Conservation (phyloP, 2,113 vertebrate genomes). For the Toxotes jaculatrix region DNA sequence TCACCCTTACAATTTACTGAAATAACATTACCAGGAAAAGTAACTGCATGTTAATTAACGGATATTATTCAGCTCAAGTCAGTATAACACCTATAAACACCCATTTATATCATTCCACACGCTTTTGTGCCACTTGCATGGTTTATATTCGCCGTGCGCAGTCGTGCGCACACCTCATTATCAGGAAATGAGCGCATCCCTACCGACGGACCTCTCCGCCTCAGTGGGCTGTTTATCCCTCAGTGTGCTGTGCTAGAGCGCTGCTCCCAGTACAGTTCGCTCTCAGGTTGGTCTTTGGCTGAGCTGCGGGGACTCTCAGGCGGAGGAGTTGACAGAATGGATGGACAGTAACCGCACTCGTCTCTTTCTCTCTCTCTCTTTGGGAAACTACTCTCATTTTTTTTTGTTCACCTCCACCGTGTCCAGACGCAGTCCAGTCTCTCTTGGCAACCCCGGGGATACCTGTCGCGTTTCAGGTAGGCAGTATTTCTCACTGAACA, state of each 20-base stretch:
- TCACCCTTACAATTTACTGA: no score
- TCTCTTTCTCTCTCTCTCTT: not conserved
- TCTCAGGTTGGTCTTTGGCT: conserved; percentile 10
- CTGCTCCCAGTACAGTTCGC: conserved; percentile 7
- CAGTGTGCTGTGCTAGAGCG: not conserved
- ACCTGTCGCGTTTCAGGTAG: conserved; percentile 48
- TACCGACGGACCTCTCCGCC: not conserved
- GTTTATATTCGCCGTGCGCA: not conserved
- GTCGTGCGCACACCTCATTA: not conserved
- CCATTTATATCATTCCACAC: not conserved
- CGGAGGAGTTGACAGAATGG: conserved; percentile 22
- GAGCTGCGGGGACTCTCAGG: conserved; percentile 5
- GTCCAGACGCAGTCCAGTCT: not conserved
- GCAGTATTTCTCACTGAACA: not conserved
- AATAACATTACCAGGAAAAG: no score
- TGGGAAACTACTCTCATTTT: not conserved
- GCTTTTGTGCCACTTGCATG: not conserved
- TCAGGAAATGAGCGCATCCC: not conserved
- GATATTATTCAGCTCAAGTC: no score
- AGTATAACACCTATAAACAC: not conserved
- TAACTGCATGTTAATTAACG: not conserved
- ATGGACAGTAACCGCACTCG: conserved; percentile 9
- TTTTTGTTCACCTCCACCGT: not conserved
- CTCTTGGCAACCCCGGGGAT: conserved; percentile 15
- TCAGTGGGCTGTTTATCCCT: not conserved